These are phyloP conservation scores for Acanthornis magna DNA, from an alignment of 2,797 vertebrate genomes.

Conservation along the genomic window DNA sequence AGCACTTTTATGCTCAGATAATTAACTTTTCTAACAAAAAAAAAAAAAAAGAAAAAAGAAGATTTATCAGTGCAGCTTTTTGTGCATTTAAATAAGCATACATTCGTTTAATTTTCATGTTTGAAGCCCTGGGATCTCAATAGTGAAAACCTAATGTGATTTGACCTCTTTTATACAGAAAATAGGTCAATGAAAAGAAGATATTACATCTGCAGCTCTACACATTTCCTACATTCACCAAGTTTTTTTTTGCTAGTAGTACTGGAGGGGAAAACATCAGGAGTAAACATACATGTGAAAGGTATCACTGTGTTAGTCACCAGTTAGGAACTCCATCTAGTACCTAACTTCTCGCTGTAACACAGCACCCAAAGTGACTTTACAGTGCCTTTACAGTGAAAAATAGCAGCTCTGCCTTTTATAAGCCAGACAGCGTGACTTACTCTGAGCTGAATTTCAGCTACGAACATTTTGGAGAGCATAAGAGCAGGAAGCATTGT, in stretches of 20 bases:
- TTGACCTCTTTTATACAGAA: conserved; percentile 13
- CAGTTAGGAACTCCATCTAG: background rate
- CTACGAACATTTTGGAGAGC: background rate
- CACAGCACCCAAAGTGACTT: background rate
- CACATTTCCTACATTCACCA: background rate
- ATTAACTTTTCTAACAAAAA: background rate
- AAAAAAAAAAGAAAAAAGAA: background rate
- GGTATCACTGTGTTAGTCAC: background rate
- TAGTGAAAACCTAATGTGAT: background rate
- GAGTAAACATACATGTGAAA: background rate
- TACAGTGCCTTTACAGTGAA: background rate
- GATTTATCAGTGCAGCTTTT: background rate
- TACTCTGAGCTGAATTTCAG: background rate
- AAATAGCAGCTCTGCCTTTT: background rate
- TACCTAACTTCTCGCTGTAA: background rate
- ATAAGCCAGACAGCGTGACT: background rate
- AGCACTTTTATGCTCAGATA: conserved; percentile 4
- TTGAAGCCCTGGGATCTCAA: background rate
- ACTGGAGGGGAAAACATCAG: background rate
- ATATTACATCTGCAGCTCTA: background rate
- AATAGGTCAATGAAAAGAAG: background rate
- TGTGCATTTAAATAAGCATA: background rate
- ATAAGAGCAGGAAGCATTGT: background rate
- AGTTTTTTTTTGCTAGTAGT: background rate
- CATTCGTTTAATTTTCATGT: background rate